phyloP scores from a whole-genome alignment of 2,888 invertebrate genomes.

The Coelopa pilipes region DNA sequence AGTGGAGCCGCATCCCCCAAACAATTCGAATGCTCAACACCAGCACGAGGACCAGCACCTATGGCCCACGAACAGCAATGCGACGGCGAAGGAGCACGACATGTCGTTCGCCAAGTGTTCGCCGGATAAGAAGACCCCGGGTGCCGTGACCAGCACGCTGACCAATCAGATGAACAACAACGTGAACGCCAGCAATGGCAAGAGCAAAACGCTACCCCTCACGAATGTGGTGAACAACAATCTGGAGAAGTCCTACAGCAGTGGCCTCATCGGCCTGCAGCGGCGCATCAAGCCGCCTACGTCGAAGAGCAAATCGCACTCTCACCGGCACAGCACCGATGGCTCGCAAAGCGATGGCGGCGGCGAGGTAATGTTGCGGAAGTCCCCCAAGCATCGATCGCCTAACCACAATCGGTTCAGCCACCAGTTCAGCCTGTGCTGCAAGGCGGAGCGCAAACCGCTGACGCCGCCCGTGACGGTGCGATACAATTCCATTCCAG shows the following conservation, averaged over 20 bases:
- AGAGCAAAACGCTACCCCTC: constrained; percentile 55
- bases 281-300: constrained; percentile 55
- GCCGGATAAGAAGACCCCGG: constrained; percentile 44
- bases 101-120: constrained; percentile 63
- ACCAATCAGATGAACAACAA: constrained; percentile 42
- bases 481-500: constrained; percentile 64
- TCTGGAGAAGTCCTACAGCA: constrained; percentile 53
- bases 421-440: constrained; percentile 66
- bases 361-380: constrained; percentile 54
- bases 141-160: neutral
- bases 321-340: constrained; percentile 57
- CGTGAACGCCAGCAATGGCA: constrained; percentile 42
- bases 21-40: constrained; percentile 16
- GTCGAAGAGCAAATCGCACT: constrained; percentile 52
- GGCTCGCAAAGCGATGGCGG: constrained; percentile 59
- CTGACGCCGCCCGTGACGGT: constrained; percentile 64
- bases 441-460: constrained; percentile 63
- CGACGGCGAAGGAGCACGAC: constrained; percentile 49
- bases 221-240: constrained; percentile 40
- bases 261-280: constrained; percentile 57
- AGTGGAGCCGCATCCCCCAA: constrained; percentile 64
- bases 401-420: constrained; percentile 65
- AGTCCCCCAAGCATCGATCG: constrained; percentile 58
- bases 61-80: constrained; percentile 30
- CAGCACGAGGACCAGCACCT: constrained; percentile 36